Conservation (phyloP, 2,888 invertebrate genomes). For the Megamerina dolium region DNA sequence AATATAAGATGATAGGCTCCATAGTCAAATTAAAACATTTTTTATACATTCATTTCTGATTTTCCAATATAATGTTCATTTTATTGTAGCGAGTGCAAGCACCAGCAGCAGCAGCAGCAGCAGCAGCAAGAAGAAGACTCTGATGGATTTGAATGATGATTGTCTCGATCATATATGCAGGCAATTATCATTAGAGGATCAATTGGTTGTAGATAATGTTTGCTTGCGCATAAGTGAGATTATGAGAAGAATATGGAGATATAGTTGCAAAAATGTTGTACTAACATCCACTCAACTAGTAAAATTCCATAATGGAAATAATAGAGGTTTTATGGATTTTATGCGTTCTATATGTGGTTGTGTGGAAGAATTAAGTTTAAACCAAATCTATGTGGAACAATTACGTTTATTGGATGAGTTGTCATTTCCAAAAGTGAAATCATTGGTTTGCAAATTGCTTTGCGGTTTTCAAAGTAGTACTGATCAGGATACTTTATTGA, state of each 20-base stretch:
- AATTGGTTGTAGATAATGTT: conserved; percentile 15
- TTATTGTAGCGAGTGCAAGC: too few species aligned
- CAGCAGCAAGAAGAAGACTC: too few species aligned
- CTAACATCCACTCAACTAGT: not conserved
- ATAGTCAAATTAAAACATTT: too few species aligned
- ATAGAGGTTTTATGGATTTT: conserved; percentile 17
- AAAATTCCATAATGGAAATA: too few species aligned
- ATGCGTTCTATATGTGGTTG: conserved; percentile 14
- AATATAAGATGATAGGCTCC: too few species aligned
- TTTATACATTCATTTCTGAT: not conserved
- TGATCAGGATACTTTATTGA: conserved; percentile 1
- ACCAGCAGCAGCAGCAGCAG: too few species aligned
- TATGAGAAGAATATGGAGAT: conserved; percentile 22
- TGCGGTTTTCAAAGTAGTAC: not conserved
- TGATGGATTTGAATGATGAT: conserved; percentile 24
- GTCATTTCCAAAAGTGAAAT: conserved; percentile 20
- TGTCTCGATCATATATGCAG: conserved; percentile 22
- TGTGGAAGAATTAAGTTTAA: conserved; percentile 14
- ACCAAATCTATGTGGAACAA: not conserved
- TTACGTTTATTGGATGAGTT: conserved; percentile 10
- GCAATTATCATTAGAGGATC: conserved; percentile 20
- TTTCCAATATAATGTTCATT: too few species aligned
- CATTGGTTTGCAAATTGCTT: conserved; percentile 7
- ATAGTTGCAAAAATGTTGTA: not conserved
- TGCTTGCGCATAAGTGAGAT: conserved; percentile 10